Conservation (phyloP, 2,888 invertebrate species). For the Elgonia sp. region DNA sequence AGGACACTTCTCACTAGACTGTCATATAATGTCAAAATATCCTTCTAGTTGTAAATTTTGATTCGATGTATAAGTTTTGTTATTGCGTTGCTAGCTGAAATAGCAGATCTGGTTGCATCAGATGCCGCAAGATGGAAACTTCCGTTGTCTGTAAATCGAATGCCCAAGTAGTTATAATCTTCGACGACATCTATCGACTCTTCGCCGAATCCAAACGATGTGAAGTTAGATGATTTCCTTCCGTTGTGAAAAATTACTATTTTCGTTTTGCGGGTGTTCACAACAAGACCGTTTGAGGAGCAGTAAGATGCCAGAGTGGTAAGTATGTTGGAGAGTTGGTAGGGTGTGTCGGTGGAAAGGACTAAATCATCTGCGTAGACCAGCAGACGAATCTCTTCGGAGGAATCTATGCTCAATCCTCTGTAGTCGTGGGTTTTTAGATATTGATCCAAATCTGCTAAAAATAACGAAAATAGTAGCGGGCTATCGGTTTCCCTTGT, state of each 20-base stretch:
- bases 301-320: background rate
- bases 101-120: too few species aligned
- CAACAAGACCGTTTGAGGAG: background rate
- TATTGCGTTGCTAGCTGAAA: too few species aligned
- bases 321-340: background rate
- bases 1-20: background rate
- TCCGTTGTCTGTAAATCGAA: background rate
- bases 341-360: background rate
- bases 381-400: background rate
- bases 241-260: background rate
- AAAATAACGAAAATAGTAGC: background rate
- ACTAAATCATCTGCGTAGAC: slow-evolving; percentile 12
- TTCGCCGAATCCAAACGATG: background rate
- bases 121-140: background rate
- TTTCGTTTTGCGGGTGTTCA: slow-evolving; percentile 7
- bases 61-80: background rate
- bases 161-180: slow-evolving; percentile 14
- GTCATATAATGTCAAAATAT: background rate
- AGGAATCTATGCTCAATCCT: background rate
- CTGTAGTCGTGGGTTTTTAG: background rate
- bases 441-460: background rate
- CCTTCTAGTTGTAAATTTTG: background rate
- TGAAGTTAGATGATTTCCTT: background rate
- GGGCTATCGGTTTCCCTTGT: too few species aligned
- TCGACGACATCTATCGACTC: background rate